Percentiles rank a stretch among this genome's conserved stretches.
These are phyloP conservation scores for Eudemis profundana DNA, from an alignment of 2,888 invertebrate species.

Conservation along the genomic window DNA sequence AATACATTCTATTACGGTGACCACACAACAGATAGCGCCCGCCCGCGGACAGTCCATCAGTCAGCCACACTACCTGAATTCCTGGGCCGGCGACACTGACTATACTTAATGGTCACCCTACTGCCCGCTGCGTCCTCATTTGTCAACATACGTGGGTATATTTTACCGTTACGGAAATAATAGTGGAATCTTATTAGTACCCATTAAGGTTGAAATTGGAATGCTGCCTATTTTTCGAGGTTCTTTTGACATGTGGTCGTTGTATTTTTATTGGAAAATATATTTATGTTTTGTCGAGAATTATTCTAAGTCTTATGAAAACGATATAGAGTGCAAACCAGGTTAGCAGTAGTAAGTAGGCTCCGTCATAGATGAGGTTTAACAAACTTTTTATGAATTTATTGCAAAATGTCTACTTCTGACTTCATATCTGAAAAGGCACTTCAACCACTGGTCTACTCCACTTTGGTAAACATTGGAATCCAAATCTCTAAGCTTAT, in stretches of 20 bases:
- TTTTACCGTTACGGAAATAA: not conserved
- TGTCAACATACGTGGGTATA: conserved; percentile 63
- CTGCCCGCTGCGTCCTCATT: conserved; percentile 70
- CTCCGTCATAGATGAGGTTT: too few species aligned
- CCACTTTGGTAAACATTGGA: not conserved
- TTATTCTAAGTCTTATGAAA: too few species aligned
- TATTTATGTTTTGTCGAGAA: not conserved
- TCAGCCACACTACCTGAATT: conserved; percentile 73
- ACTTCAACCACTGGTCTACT: too few species aligned
- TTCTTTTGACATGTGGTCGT: not conserved
- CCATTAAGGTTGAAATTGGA: conserved; percentile 1
- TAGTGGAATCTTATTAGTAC: not conserved
- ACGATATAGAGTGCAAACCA: too few species aligned
- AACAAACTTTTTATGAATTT: too few species aligned
- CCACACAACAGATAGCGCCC: conserved; percentile 53
- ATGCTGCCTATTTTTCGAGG: not conserved
- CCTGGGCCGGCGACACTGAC: conserved; percentile 60
- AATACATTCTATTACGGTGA: conserved; percentile 48
- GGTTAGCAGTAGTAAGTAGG: too few species aligned
- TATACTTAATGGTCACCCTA: conserved; percentile 67
- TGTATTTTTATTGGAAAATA: not conserved
- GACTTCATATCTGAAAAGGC: too few species aligned
- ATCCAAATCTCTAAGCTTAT: conserved; percentile 1
- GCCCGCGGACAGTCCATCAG: conserved; percentile 65
- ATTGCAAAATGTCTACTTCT: too few species aligned